Evolutionary conservation across 2,888 invertebrate genomes (phyloP), one percentile per base, ranked within the genome.

Genomic region (Philereme vetulata): DNA sequence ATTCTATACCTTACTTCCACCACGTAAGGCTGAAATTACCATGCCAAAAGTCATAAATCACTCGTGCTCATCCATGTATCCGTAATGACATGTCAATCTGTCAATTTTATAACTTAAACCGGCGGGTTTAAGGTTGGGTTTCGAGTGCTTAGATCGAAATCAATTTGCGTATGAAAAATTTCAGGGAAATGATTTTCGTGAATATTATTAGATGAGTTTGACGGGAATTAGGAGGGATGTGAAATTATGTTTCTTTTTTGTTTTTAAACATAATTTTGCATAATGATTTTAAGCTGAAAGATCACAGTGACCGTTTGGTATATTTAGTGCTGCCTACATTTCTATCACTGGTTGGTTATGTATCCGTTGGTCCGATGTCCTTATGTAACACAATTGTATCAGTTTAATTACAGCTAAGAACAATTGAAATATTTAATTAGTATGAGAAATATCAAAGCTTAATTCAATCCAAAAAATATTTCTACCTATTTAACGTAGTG

Each of bases 111-210:
- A 72, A 70, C 77, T 71, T 78, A 76, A 74, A 68, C 51, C 54
- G 55, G 60, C 50, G 56, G 33, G 0, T 43, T 54, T 77, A 79
- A 72, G 75, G 82, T 78, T 56, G 56, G 64, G 62, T 73, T 66
- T 78, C 3, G 71, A 59, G 52, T 77, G 72, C 48, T 61, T 52
- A 50, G 57, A 38, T 70, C 69, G 68, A 72, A 81, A 83, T 82
- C 81, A 84, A 82, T 84, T 84, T 79, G 75, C 71, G 72, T 74
- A 82, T 82, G 81, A 81, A 78, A 77, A 79, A 79, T 80, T 83
- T 83, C 81, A 82, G 78, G 80, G 79, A 78, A 80, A 75, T 76
- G 75, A 78, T 82, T 85, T 77, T 76, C 75, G 80, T 76, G 80
- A 78, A 82, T 85, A 76, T 84, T 76, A 75, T 77, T 59, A 66